Evolutionary conservation across 2,888 invertebrate genomes (phyloP).

Genomic region (Microctonus aethiopoides): DNA sequence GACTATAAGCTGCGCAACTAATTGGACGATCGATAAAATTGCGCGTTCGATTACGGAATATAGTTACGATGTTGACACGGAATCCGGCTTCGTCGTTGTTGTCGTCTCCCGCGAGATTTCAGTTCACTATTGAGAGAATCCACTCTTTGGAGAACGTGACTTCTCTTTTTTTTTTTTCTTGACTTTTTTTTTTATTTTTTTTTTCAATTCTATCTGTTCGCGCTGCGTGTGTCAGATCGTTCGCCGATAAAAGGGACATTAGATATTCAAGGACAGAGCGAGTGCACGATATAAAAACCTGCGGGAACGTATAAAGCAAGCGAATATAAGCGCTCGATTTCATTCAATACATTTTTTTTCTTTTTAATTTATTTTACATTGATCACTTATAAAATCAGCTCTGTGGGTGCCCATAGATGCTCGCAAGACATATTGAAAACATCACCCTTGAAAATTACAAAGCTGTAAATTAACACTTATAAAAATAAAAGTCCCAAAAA

Average conservation of each 20-base stretch:
- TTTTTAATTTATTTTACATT: not conserved
- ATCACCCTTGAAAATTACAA: not conserved
- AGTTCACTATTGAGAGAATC: constrained; percentile 3
- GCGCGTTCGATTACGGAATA: constrained; percentile 32
- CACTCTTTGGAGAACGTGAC: not conserved
- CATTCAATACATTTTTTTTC: not conserved
- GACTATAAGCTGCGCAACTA: constrained; percentile 21
- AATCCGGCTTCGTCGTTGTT: constrained; percentile 28
- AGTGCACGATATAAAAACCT: constrained; percentile 36
- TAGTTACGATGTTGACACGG: constrained; percentile 33
- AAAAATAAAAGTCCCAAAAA: not conserved
- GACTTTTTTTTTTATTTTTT: constrained; percentile 3
- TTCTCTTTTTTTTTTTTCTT: constrained; percentile 12
- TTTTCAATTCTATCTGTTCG: constrained; percentile 14
- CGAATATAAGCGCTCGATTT: constrained; percentile 14
- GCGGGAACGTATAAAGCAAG: constrained; percentile 8
- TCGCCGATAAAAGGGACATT: constrained; percentile 39
- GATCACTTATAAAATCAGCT: not conserved
- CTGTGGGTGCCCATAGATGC: not conserved
- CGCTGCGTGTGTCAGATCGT: constrained; percentile 36
- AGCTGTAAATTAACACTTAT: not conserved
- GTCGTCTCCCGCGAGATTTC: constrained; percentile 27
- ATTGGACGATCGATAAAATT: constrained; percentile 33
- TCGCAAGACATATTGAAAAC: not conserved
- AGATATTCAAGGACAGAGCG: constrained; percentile 48